phyloP scores from a whole-genome alignment of 2,113 vertebrate species.

The Numida meleagris region DNA sequence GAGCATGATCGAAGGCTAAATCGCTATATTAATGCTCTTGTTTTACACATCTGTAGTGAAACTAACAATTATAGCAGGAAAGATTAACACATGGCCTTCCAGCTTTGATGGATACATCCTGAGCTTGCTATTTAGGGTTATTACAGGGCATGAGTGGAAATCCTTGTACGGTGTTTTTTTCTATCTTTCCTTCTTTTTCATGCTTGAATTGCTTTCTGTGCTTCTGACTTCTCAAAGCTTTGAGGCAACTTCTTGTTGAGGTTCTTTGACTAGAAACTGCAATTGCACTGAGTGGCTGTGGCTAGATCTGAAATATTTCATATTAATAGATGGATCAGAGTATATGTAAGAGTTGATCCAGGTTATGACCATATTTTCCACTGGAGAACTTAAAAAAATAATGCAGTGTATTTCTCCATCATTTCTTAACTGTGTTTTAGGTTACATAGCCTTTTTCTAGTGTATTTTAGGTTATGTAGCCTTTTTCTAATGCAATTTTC shows the following conservation, averaged over 20 bases:
- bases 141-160: background rate
- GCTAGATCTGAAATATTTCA: background rate
- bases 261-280: background rate
- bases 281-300: background rate
- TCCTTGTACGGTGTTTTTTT: background rate
- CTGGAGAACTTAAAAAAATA: background rate
- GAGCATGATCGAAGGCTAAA: background rate
- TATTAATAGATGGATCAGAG: background rate
- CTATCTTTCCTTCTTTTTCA: background rate
- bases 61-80: background rate
- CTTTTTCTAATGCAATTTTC: background rate
- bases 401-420: background rate
- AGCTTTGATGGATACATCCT: background rate
- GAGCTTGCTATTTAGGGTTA: background rate
- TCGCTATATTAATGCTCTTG: background rate
- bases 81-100: background rate
- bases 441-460: background rate
- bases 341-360: background rate
- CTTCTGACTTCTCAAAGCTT: background rate
- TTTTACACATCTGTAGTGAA: background rate
- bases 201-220: background rate
- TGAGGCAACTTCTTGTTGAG: background rate
- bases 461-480: background rate
- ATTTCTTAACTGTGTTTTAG: background rate
- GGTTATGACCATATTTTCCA: background rate